Base-by-base conservation (phyloP, 1,140 invertebrate genomes). In the Drosophila ercepeae region DNA sequence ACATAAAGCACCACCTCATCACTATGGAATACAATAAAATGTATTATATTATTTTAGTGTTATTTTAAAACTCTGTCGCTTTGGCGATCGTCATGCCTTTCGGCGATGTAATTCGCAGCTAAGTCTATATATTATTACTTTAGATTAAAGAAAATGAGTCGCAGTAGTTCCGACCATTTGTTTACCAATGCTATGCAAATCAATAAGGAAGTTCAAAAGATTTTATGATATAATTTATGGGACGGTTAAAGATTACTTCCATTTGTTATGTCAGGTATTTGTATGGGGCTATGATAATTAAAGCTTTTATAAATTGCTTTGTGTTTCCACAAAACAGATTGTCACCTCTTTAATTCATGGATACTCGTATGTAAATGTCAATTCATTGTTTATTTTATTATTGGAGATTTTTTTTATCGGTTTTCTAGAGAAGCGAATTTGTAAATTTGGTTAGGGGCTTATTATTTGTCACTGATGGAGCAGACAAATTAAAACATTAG, bases 171-270 rank as follows among this genome's bases (percentile, higher is more conserved):
- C 75, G 69, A 45, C 58, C 14, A 53, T 34, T 41, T 39, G 45
- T 55, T 60, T 34, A 25, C 44, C 46, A 60, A 39, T 42, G 63
- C 45, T 49, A 75, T 79, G 60, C 53, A 65, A 75, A 61, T 86
- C 34, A 67, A 60, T 67, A 27, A 63, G 64, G 71, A 86, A 86
- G 67, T 52, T 65, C 19, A 70, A 57, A 71, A 79, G 72, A 61
- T 50, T 71, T 65, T 48, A 75, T 60, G 64, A 42, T 67, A 54
- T 81, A 42, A 78, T 79, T 79, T 79, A 64, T 70, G 53, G 32
- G 21, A 34, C 27, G 49, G 57, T 53, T 45, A 44, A 48, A 55
- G 21, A 32, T 61, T 29, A 44, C 23, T 48, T 64, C 68, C 54
- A 73, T 63, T 73, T 73, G 61, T 73, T 49, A 54, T 73, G 58